These are phyloP conservation scores for Lagopus leucura DNA, from an alignment of 2,113 vertebrate genomes.

Conservation along the genomic window DNA sequence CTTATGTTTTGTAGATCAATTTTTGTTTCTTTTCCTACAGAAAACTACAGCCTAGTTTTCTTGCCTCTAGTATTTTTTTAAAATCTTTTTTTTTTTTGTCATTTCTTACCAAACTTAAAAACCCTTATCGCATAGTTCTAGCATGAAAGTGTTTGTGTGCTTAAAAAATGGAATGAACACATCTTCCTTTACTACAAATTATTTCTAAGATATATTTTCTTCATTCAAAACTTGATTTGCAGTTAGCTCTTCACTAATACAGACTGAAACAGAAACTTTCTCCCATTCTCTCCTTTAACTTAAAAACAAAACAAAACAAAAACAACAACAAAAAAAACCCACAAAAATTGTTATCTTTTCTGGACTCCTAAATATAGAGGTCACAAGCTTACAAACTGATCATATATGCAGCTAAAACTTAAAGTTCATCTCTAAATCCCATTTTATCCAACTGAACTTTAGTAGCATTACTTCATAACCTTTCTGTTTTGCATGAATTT, in stretches of 20 bases:
- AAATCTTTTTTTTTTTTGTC: not conserved
- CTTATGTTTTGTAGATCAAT: not conserved
- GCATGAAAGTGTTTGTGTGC: not conserved
- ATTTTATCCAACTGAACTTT: not conserved
- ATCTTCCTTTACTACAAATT: not conserved
- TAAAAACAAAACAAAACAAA: not conserved
- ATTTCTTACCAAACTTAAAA: not conserved
- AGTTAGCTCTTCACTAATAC: not conserved
- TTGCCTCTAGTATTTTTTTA: not conserved
- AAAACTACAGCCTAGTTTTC: not conserved
- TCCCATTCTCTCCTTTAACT: not conserved
- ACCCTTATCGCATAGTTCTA: not conserved
- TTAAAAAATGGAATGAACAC: not conserved
- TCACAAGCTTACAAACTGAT: not conserved
- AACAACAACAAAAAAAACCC: too few species aligned
- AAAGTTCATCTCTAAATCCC: not conserved
- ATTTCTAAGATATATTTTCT: not conserved
- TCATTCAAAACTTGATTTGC: not conserved
- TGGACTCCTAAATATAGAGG: not conserved
- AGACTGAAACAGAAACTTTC: not conserved
- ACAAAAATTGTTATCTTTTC: not conserved
- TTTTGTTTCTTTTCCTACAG: not conserved
- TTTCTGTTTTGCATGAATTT: not conserved
- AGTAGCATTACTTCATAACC: not conserved
- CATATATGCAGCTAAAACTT: not conserved